phyloP scores from a whole-genome alignment of 2,797 vertebrate species.

The Bovichtus diacanthus region DNA sequence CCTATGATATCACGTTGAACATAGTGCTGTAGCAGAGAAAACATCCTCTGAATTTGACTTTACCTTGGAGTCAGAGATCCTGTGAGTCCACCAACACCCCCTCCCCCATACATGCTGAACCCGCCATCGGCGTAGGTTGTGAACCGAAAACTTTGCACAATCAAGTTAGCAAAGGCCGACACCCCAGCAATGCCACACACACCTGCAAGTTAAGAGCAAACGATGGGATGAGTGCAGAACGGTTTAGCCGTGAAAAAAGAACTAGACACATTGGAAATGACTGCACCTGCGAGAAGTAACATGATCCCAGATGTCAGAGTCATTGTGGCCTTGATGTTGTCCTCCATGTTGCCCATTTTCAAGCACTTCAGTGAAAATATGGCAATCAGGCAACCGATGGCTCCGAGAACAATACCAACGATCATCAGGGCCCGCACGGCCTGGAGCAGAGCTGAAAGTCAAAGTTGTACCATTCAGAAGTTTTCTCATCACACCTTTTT shows the following conservation, averaged over 20 bases:
- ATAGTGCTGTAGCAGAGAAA: background rate
- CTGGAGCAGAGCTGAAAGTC: conserved; percentile 88
- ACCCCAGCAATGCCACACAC: conserved; percentile 92
- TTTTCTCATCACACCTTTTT: background rate
- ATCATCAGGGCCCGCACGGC: conserved; percentile 93
- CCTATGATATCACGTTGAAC: too few species aligned
- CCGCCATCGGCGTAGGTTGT: conserved; percentile 52
- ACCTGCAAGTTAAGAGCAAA: conserved; percentile 73
- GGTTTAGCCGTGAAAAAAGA: background rate
- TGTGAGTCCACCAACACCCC: conserved; percentile 59
- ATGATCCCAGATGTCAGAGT: conserved; percentile 90
- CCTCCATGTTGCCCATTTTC: conserved; percentile 91
- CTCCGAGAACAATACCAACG: conserved; percentile 89
- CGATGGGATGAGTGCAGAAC: background rate
- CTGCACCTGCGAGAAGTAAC: conserved; percentile 89
- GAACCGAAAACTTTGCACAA: conserved; percentile 92
- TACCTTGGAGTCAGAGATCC: conserved; percentile 77
- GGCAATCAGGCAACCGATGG: conserved; percentile 86
- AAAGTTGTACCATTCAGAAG: background rate
- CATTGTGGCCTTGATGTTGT: conserved; percentile 91
- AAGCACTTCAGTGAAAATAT: conserved; percentile 93
- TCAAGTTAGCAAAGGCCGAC: conserved; percentile 93
- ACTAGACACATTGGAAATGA: background rate
- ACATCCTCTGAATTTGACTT: background rate
- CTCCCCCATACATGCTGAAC: conserved; percentile 24